Conservation (phyloP, 23 tunicate species). For the Phallusia fumigata region DNA sequence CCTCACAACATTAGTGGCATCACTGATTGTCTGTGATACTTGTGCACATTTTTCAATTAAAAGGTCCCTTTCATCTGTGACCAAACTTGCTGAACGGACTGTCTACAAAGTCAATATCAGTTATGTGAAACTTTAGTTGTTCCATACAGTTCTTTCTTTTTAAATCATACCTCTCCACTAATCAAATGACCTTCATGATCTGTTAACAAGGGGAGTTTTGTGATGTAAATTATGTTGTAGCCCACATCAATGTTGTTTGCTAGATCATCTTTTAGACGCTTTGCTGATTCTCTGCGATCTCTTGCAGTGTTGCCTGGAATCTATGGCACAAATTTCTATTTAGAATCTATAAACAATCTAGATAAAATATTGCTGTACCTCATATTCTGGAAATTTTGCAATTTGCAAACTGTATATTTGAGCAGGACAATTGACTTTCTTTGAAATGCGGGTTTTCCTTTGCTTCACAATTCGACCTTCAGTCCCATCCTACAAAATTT, state of each 20-base stretch:
- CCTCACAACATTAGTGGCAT: background rate
- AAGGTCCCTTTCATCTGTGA: background rate
- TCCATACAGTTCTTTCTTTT: too few species aligned
- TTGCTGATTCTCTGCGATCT: background rate
- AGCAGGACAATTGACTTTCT: constrained; percentile 14
- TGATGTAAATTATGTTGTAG: background rate
- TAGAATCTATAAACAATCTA: background rate
- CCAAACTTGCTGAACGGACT: background rate
- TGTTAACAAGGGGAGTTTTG: background rate
- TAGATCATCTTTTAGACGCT: background rate
- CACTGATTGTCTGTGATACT: background rate
- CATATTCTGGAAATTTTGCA: constrained; percentile 21
- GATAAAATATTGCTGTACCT: background rate
- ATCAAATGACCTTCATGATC: constrained; percentile 2
- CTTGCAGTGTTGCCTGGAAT: constrained; percentile 10
- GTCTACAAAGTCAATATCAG: background rate
- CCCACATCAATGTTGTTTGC: constrained; percentile 1
- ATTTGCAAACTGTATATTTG: constrained; percentile 13
- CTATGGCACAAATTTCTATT: background rate
- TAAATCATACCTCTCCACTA: background rate
- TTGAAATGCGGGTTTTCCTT: background rate
- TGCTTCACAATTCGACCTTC: background rate
- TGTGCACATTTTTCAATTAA: constrained; percentile 4
- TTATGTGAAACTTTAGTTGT: too few species aligned
- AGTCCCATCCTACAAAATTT: background rate